Evolutionary conservation across 1,140 invertebrate species (phyloP).

Genomic region (Pemphigus obesinymphae): DNA sequence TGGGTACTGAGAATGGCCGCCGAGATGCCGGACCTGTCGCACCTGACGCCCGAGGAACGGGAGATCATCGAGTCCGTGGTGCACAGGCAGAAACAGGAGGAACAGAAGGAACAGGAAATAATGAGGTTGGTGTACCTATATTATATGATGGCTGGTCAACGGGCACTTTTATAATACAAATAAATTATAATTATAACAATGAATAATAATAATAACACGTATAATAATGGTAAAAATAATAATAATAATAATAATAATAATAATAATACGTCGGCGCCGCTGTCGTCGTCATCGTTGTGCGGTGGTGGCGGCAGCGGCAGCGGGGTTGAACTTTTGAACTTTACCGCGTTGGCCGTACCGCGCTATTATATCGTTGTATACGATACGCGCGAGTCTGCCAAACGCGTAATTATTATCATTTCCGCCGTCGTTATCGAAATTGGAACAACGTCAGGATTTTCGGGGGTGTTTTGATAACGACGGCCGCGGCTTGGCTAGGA

Average conservation of each 20-base stretch:
- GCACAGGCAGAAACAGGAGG: slow-evolving; percentile 92
- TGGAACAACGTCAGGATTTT: no score
- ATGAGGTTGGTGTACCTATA: slow-evolving; percentile 69
- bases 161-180: neutral
- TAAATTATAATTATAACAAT: neutral
- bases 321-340: slow-evolving; percentile 38
- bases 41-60: slow-evolving; percentile 94
- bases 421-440: neutral
- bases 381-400: neutral
- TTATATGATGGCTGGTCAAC: neutral
- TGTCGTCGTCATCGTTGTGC: neutral
- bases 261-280: neutral
- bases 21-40: slow-evolving; percentile 91
- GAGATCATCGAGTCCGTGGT: slow-evolving; percentile 96
- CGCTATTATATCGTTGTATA: neutral
- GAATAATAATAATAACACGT: neutral
- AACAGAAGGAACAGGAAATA: slow-evolving; percentile 89
- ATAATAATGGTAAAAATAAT: neutral
- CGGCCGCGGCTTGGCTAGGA: neutral
- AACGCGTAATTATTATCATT: neutral
- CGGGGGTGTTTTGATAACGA: neutral
- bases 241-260: neutral
- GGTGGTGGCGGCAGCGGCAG: neutral
- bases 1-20: slow-evolving; percentile 48
- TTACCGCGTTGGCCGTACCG: slow-evolving; percentile 4